Percentiles rank a stretch among this genome's conserved stretches.
phyloP scores from a whole-genome alignment of 2,113 vertebrate species.

The Ellobius talpinus region DNA sequence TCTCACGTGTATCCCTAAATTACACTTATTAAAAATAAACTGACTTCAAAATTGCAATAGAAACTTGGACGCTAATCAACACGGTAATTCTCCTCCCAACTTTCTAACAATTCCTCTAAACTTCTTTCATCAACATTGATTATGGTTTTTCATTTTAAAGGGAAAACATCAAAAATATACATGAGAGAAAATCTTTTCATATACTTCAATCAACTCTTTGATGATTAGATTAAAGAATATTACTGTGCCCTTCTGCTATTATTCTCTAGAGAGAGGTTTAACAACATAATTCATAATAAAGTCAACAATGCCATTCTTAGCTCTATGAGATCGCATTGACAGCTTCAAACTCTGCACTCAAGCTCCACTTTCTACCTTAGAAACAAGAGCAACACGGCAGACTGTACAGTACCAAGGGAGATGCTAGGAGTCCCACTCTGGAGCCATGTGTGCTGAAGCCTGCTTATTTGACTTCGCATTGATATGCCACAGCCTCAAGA shows the following conservation, averaged over 20 bases:
- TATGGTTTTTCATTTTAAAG: slow-evolving; percentile 53
- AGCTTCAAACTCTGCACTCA: neutral
- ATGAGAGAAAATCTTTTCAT: slow-evolving; percentile 20
- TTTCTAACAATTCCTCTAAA: neutral
- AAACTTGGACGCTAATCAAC: slow-evolving; percentile 27
- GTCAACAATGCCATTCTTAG: neutral
- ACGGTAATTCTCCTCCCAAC: slow-evolving; percentile 5
- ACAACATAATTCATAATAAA: neutral
- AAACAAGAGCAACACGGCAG: neutral
- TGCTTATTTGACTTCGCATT: neutral
- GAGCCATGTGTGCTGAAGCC: neutral
- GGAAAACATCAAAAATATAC: slow-evolving; percentile 21
- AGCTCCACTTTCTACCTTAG: neutral
- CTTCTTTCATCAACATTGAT: slow-evolving; percentile 52
- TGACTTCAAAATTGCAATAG: slow-evolving; percentile 22
- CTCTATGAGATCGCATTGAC: slow-evolving; percentile 1
- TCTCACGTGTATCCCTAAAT: slow-evolving; percentile 8
- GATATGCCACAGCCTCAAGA: neutral
- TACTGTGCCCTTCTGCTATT: slow-evolving; percentile 28
- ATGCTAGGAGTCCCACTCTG: neutral
- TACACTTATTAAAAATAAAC: slow-evolving; percentile 48
- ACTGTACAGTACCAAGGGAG: neutral
- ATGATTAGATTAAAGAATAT: slow-evolving; percentile 38
- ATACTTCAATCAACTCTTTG: neutral
- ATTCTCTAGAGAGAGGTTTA: slow-evolving; percentile 45